Evolutionary conservation across 2,797 vertebrate genomes (phyloP).

Genomic region (Mallotus villosus): DNA sequence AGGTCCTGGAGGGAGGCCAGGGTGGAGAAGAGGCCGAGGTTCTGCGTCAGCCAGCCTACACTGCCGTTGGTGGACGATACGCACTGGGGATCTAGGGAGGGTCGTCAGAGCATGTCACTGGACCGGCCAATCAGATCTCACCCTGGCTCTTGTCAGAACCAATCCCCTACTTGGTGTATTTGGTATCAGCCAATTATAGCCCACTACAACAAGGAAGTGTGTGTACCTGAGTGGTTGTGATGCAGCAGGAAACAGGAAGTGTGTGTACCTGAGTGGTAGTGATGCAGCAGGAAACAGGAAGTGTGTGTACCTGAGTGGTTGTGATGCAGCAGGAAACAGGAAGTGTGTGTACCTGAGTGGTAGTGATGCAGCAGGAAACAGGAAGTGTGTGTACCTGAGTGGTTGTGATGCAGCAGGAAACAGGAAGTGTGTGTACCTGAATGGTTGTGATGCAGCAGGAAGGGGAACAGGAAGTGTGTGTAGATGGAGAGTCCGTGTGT

Average conservation of each 20-base stretch:
- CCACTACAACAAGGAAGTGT: constrained; percentile 9
- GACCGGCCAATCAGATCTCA: background rate
- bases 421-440: constrained; percentile 52
- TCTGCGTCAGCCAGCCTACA: constrained; percentile 62
- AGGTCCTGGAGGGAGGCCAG: constrained; percentile 64
- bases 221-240: constrained; percentile 60
- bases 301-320: constrained; percentile 59
- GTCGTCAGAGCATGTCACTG: no score
- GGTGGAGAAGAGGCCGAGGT: constrained; percentile 68
- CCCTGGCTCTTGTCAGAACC: background rate
- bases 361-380: constrained; percentile 61
- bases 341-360: constrained; percentile 64
- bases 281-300: constrained; percentile 66
- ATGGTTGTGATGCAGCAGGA: constrained; percentile 57
- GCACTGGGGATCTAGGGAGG: constrained; percentile 56
- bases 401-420: constrained; percentile 59
- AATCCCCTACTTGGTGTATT: background rate
- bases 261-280: constrained; percentile 59
- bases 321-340: constrained; percentile 59
- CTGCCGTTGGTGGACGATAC: constrained; percentile 56
- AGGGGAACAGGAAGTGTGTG: constrained; percentile 60
- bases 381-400: constrained; percentile 65
- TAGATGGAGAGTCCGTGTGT: constrained; percentile 52
- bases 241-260: constrained; percentile 67
- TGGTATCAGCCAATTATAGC: background rate